phyloP scores from a whole-genome alignment of 2,113 vertebrate genomes.

The Podocnemis expansa region DNA sequence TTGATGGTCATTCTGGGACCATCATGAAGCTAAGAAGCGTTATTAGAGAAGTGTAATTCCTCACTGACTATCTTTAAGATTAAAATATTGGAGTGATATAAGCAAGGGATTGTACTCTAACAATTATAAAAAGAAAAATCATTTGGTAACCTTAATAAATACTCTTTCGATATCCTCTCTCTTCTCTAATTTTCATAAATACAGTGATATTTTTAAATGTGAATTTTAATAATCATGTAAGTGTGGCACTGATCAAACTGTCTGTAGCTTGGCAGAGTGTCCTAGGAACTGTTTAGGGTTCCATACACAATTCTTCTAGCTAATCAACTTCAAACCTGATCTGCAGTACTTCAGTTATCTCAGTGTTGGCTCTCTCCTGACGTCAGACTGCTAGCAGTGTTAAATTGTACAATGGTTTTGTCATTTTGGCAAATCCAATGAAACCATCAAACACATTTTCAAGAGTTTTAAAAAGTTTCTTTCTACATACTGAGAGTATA shows the following conservation, averaged over 20 bases:
- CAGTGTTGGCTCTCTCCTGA: not conserved
- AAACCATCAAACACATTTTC: not conserved
- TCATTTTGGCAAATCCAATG: not conserved
- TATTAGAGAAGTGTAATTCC: slow-evolving; percentile 30
- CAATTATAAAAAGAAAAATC: slow-evolving; percentile 23
- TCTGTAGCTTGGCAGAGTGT: not conserved
- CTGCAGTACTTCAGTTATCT: not conserved
- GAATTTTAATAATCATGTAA: not conserved
- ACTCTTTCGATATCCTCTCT: not conserved
- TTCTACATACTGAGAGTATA: not conserved
- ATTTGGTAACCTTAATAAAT: slow-evolving; percentile 24
- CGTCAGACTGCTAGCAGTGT: not conserved
- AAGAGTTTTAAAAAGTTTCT: not conserved
- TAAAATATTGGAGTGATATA: not conserved
- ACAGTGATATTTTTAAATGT: not conserved
- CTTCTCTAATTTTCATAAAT: not conserved
- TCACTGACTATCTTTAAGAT: not conserved
- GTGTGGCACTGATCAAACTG: not conserved
- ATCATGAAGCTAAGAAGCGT: accelerated
- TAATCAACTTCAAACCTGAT: not conserved
- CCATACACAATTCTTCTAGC: not conserved
- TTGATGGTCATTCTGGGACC: not conserved
- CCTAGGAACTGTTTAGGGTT: not conserved
- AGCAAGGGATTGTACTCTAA: not conserved
- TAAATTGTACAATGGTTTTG: not conserved